Base-by-base conservation (phyloP, 2,888 invertebrate species). In the Drosophila siamana region DNA sequence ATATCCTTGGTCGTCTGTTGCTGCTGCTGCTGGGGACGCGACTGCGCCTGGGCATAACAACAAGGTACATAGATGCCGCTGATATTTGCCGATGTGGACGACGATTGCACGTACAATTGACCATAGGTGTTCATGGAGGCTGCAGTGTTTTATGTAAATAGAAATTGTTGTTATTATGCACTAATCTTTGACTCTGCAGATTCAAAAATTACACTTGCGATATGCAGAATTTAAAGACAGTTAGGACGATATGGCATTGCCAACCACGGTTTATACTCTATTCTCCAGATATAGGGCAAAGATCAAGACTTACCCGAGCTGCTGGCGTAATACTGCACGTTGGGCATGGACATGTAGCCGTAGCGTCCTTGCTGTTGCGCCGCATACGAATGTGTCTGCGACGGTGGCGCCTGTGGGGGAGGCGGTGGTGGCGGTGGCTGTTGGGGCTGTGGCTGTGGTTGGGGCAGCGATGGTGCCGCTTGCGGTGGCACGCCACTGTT, bases 81-180 rank as follows among this genome's bases (percentile, higher is more conserved):
- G 46, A 60, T 9, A 22, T 77, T 77, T 16, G 74, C 36, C 7
- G 68, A 60, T 6, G 79, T 19, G 6, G 71, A 57, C n/a, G 40
- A 80, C 36, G 54, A 74, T 5, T 51, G 80, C 67, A 69, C 51
- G 55, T 47, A 66, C 38, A 46, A 65, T 15, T 65, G 81, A 0
- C 71, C 69, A 13, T 66, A 72, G 16, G 70, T 40, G 46, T 64
- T 82, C 68, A 82, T 55, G 2, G 86, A 68, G 13, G 76, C 86
- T 86, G 40, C 1, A 46, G 26, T 15, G 11, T 4, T 8, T 1
- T 9, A 11, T 2, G 3, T 19, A 19, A 19, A 19, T 19, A 19
- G 1, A 19, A 19, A 19, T 19, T 19, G 19, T 19, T 3, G 19
- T 19, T 19, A 19, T 19, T 19, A 5, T 6, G 33, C 7, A 11